phyloP scores from a whole-genome alignment of 2,797 vertebrate species.

The Onychomys torridus region DNA sequence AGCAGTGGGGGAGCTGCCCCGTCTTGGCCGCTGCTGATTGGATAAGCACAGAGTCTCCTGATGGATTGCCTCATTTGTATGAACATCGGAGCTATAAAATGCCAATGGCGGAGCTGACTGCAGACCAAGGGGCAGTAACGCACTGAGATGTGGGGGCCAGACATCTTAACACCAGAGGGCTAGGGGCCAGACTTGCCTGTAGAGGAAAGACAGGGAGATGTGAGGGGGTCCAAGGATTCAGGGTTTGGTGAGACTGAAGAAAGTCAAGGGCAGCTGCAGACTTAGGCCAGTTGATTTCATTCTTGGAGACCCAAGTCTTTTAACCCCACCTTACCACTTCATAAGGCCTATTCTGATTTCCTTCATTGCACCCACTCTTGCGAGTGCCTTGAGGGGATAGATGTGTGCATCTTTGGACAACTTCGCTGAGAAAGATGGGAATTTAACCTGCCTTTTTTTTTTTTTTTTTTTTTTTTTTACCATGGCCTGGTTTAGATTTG shows the following conservation, averaged over 20 bases:
- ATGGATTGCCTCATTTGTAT: not conserved
- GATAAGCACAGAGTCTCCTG: fast-evolving
- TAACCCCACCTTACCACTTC: not conserved
- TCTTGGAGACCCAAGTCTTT: not conserved
- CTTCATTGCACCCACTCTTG: not conserved
- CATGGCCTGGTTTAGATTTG: not conserved
- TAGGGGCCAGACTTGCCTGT: not conserved
- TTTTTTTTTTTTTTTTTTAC: too few species aligned
- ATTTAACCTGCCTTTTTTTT: not conserved
- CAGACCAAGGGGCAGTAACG: fast-evolving
- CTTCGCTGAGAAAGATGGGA: not conserved
- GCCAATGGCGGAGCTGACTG: not conserved
- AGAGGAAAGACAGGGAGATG: not conserved
- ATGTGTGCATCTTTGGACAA: not conserved
- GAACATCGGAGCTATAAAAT: not conserved
- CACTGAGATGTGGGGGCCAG: fast-evolving
- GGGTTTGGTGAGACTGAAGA: not conserved
- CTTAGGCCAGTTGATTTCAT: not conserved
- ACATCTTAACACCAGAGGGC: fast-evolving
- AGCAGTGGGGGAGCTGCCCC: fast-evolving
- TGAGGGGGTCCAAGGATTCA: not conserved
- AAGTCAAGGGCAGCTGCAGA: not conserved
- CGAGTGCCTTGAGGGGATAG: not conserved
- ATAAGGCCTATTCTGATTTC: not conserved
- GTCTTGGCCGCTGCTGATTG: fast-evolving